Conservation (phyloP, 2,888 invertebrate genomes). For the Zhuqinia jingwanae region DNA sequence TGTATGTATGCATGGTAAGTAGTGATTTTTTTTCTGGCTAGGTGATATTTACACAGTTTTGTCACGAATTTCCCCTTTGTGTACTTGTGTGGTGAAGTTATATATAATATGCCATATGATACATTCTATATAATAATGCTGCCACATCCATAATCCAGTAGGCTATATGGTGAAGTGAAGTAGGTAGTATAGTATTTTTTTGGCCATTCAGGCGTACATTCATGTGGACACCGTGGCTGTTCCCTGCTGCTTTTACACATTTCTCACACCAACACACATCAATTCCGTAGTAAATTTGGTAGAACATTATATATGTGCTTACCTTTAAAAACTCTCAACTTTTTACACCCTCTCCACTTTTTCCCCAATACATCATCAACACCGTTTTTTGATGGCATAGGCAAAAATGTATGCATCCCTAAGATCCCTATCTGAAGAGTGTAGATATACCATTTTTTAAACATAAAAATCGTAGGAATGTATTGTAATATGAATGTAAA, state of each 20-base stretch:
- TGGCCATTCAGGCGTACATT: conserved; percentile 52
- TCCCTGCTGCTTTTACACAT: conserved; percentile 51
- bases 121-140: not conserved
- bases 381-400: no score
- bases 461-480: no score
- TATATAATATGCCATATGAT: no score
- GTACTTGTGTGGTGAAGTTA: conserved; percentile 35
- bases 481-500: no score
- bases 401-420: no score
- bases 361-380: not conserved
- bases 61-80: conserved; percentile 62
- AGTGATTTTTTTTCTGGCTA: conserved; percentile 56
- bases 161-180: conserved; percentile 2
- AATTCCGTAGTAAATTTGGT: not conserved
- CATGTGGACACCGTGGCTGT: conserved; percentile 56
- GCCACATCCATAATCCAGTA: conserved; percentile 20
- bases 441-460: no score
- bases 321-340: not conserved
- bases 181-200: conserved; percentile 39
- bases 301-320: not conserved
- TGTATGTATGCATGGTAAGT: not conserved
- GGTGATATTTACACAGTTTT: conserved; percentile 63
- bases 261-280: not conserved
- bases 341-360: not conserved
- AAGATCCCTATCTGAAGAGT: no score